Conservation (phyloP, 2,797 vertebrate species). For the Gymnoscopelus microlampas region DNA sequence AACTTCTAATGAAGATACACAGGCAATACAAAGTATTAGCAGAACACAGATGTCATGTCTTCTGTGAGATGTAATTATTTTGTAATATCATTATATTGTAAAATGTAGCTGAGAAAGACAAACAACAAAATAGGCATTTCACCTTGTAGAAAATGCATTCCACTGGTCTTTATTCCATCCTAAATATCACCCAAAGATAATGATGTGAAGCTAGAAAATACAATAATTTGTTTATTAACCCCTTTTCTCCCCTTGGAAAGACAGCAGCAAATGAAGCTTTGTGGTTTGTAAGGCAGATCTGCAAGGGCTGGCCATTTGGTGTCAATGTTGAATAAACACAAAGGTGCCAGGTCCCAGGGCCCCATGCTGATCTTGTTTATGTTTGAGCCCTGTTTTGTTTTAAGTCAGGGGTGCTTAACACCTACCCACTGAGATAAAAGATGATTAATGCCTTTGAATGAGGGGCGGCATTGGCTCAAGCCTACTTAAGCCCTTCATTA, state of each 20-base stretch:
- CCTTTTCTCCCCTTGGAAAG: conserved; percentile 3
- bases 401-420: conserved; percentile 76
- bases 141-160: too few species aligned
- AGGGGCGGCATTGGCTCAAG: conserved; percentile 71
- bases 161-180: neutral
- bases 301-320: conserved; percentile 76
- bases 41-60: conserved; percentile 2
- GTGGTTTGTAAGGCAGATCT: conserved; percentile 39
- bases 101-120: neutral
- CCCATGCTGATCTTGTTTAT: conserved; percentile 78
- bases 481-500: conserved; percentile 82
- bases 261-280: conserved; percentile 11
- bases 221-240: neutral
- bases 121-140: neutral
- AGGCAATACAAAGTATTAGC: too few species aligned
- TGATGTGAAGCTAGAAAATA: too few species aligned
- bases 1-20: conserved; percentile 40
- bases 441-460: conserved; percentile 80
- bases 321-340: conserved; percentile 80
- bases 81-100: neutral
- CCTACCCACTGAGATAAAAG: conserved; percentile 79
- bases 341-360: conserved; percentile 70
- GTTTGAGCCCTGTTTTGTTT: conserved; percentile 77
- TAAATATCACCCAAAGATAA: neutral
- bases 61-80: neutral